Conservation (phyloP, 2,113 vertebrate genomes). For the Hucho hucho region DNA sequence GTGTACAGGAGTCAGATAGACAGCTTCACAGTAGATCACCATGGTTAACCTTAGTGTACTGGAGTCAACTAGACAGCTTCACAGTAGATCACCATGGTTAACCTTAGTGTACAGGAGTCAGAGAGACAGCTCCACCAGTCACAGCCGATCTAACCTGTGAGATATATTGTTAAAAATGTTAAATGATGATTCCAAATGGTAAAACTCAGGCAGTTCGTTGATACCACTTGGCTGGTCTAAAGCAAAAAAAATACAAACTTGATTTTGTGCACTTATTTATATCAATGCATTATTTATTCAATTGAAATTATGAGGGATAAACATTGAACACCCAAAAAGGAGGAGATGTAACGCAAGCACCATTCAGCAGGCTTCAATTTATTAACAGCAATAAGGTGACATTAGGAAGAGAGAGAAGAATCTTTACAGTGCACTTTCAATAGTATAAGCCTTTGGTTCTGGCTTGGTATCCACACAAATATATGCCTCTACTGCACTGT, state of each 20-base stretch:
- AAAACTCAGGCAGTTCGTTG: conserved; percentile 58
- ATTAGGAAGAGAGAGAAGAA: conserved; percentile 37
- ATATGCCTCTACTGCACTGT: conserved; percentile 35
- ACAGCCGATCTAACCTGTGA: conserved; percentile 67
- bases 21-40: too few species aligned
- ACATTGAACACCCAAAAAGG: conserved; percentile 53
- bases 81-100: conserved; percentile 6
- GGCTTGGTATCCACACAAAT: conserved; percentile 6
- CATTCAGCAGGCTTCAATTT: conserved; percentile 37
- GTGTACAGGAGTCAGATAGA: too few species aligned
- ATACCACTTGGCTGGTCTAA: conserved; percentile 57
- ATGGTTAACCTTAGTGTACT: too few species aligned
- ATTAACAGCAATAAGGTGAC: conserved; percentile 64
- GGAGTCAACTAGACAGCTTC: too few species aligned
- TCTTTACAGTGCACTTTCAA: conserved; percentile 47
- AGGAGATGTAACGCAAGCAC: conserved; percentile 18
- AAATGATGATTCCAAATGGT: conserved; percentile 60
- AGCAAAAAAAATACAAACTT: conserved; percentile 49
- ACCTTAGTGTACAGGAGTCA: conserved; percentile 69
- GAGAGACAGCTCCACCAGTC: conserved; percentile 35
- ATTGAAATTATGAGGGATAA: conserved; percentile 26
- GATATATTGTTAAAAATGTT: conserved; percentile 49
- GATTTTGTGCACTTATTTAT: conserved; percentile 62
- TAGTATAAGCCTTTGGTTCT: conserved; percentile 30
- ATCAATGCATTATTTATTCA: conserved; percentile 54